phyloP scores from a whole-genome alignment of 92 coral and sea anemone species.

The Parazoanthus darwini region DNA sequence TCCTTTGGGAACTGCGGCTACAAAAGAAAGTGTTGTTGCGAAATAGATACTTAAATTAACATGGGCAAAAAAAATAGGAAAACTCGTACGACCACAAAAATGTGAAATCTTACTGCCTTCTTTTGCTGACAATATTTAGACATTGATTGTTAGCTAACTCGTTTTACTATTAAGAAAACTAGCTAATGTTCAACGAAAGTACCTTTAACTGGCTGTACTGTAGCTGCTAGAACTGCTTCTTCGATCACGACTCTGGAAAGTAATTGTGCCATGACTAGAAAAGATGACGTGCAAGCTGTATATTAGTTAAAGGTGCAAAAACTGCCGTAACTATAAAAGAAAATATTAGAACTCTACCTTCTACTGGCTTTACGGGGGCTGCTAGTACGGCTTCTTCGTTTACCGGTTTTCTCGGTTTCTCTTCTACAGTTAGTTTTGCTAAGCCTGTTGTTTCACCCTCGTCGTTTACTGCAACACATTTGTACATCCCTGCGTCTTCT shows the following conservation, averaged over 20 bases:
- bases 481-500: conserved; percentile 79
- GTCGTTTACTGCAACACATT: conserved; percentile 69
- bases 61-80: no score
- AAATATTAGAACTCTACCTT: conserved; percentile 49
- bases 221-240: conserved; percentile 49
- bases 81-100: no score
- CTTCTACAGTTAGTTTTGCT: conserved; percentile 61
- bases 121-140: no score
- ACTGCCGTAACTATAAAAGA: background rate
- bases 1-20: conserved; percentile 65
- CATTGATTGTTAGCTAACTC: no score
- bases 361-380: conserved; percentile 55
- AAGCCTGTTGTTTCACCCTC: conserved; percentile 59
- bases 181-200: background rate
- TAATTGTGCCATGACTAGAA: conserved; percentile 27
- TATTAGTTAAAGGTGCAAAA: background rate
- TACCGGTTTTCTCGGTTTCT: conserved; percentile 56
- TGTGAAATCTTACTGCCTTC: no score
- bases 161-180: no score
- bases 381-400: conserved; percentile 46
- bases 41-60: no score
- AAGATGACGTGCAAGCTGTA: conserved; percentile 12
- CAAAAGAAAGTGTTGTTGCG: background rate
- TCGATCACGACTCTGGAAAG: conserved; percentile 40
- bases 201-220: conserved; percentile 66